phyloP scores from a whole-genome alignment of 2,888 invertebrate species.

The Amaurobius ferox region DNA sequence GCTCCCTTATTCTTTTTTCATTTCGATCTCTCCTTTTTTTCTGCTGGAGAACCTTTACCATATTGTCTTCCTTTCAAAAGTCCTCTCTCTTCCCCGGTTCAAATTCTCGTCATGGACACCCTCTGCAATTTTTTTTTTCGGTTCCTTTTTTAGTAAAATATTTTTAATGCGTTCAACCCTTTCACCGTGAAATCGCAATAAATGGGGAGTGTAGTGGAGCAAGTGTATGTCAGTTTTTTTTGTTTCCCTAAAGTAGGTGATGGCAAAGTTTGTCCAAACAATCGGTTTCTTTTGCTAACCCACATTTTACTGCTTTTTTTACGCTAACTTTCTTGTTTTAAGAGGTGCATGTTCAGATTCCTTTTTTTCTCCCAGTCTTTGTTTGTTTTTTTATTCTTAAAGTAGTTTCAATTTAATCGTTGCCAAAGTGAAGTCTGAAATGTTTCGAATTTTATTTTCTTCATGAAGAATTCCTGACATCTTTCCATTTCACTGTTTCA shows the following conservation, averaged over 20 bases:
- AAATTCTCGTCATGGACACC: conserved; percentile 18
- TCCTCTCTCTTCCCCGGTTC: conserved; percentile 6
- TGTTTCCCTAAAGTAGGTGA: conserved; percentile 32
- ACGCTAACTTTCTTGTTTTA: conserved; percentile 11
- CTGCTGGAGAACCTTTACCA: conserved; percentile 36
- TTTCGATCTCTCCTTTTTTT: conserved; percentile 6
- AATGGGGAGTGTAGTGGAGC: conserved; percentile 55
- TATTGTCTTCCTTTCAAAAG: conserved; percentile 51
- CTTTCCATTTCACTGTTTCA: too few relatives aligned
- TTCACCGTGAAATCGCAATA: conserved; percentile 68
- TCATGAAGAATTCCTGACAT: too few relatives aligned
- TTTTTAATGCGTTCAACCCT: conserved; percentile 60
- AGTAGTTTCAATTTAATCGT: not conserved
- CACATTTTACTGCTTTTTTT: conserved; percentile 22
- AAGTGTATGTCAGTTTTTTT: conserved; percentile 24
- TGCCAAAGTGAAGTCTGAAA: conserved; percentile 4
- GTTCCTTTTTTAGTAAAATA: not conserved
- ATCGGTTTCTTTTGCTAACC: conserved; percentile 32
- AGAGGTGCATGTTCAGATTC: not conserved
- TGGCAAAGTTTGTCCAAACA: conserved; percentile 67
- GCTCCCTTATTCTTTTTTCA: conserved; percentile 27
- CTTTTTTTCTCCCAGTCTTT: not conserved
- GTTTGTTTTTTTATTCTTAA: not conserved
- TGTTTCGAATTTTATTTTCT: too few relatives aligned
- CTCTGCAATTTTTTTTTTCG: conserved; percentile 1